Percentiles rank a stretch among this genome's conserved stretches.
Conservation (phyloP, 2,113 vertebrate species). For the Todiramphus saurophagus region DNA sequence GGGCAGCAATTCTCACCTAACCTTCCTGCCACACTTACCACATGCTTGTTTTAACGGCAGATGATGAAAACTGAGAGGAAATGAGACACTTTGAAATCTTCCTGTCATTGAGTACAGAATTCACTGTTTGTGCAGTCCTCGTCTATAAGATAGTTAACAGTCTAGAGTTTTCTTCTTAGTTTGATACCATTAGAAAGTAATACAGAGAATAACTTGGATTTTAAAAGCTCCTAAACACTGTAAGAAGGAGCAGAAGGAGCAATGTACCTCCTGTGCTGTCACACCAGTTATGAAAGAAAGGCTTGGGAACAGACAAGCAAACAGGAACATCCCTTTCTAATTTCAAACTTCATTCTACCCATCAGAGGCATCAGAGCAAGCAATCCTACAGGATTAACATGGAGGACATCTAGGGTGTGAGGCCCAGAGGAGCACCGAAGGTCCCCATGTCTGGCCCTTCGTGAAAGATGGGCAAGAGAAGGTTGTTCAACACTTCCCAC, state of each 20-base stretch:
- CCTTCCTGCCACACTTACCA: not conserved
- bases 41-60: not conserved
- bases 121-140: not conserved
- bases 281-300: accelerated
- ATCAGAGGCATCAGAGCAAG: not conserved
- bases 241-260: not conserved
- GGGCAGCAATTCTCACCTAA: not conserved
- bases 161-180: not conserved
- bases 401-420: accelerated
- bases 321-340: not conserved
- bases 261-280: not conserved
- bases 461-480: not conserved
- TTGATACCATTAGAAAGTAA: not conserved
- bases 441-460: accelerated
- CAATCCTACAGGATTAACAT: not conserved
- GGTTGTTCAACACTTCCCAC: accelerated
- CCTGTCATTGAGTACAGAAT: not conserved
- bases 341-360: not conserved
- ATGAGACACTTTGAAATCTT: not conserved
- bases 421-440: not conserved
- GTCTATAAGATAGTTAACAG: not conserved
- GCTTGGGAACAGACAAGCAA: not conserved
- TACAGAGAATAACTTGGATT: not conserved
- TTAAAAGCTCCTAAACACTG: not conserved
- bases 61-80: not conserved